Evolutionary conservation across 2,888 invertebrate species (phyloP), one percentile per base, ranked within the genome.

Genomic region (Aspidiotus rigidus): DNA sequence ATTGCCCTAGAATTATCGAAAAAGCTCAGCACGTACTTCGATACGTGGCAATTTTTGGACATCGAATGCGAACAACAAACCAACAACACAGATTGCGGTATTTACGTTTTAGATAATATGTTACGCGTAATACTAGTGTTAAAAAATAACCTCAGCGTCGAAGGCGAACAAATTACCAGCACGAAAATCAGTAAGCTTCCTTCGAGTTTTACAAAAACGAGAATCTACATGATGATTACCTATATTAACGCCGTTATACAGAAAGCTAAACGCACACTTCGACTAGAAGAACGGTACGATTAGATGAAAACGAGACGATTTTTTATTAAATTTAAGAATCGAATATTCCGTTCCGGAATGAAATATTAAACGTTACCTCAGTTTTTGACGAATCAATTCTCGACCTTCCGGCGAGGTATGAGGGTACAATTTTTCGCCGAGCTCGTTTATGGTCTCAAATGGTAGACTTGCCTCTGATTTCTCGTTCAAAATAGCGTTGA

Each of bases 351-450:
- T 28, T 28, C 28, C 1, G 9, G 28, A 28, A 28, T 28, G 28
- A 28, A 28, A 28, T 28, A 62, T 40, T 39, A 62, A 39, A 28
- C 40, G 10, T 10, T 55, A 77, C 75, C 77, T 83, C 64, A 96
- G 81, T 76, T 94, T 93, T 76, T 93, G 92, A 13, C 96, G 83
- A 70, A 96, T 89, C 7, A 89, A 85, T 81, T 96, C 96, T 74
- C 96, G 84, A 2, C 96, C 96, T 76, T 96, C 94, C 0, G 95
- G 93, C 62, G 94, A 93, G 0, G 96, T 96, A 75, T 93, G 93
- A 0, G 89, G 86, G 75, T 95, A 96, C 0, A 97, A 80, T 77
- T 90, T 92, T 79, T 97, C 96, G 2, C 95, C 95, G 44, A 88
- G 83, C 75, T 93, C 93, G 11, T 93, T 83, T 7, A 94, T 83